A percentile compares a stretch with the other conserved stretches of the same genome.
phyloP scores from a whole-genome alignment of 2,797 vertebrate species.

The Gadopsis marmoratus region DNA sequence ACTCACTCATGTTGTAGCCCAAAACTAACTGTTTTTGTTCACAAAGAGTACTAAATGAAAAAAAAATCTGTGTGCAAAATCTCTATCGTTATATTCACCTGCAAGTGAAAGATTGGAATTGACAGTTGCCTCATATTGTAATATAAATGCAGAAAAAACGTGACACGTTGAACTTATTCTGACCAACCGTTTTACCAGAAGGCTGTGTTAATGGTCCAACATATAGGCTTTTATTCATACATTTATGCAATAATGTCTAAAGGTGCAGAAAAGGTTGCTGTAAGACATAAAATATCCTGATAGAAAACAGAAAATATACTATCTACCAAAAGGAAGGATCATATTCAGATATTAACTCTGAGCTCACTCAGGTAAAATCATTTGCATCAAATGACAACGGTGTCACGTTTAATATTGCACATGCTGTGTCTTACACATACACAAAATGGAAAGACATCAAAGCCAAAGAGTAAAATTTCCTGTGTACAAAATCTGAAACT shows the following conservation, averaged over 20 bases:
- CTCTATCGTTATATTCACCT: conserved; percentile 19
- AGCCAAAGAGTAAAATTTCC: not conserved
- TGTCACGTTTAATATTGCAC: not conserved
- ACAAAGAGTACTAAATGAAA: conserved; percentile 33
- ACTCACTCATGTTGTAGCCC: conserved; percentile 54
- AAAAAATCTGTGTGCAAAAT: conserved; percentile 25
- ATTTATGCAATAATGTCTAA: not conserved
- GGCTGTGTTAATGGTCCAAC: not conserved
- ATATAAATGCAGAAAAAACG: conserved; percentile 5
- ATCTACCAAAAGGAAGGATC: too few relatives aligned
- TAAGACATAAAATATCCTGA: not conserved
- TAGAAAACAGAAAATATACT: too few relatives aligned
- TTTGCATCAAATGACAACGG: not conserved
- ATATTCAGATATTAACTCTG: too few relatives aligned
- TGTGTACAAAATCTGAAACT: not conserved
- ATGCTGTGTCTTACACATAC: not conserved
- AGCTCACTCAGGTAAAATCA: too few relatives aligned
- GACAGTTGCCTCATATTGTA: not conserved
- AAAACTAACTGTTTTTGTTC: conserved; percentile 47
- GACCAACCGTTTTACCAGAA: not conserved
- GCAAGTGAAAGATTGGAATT: conserved; percentile 9
- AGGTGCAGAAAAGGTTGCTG: not conserved
- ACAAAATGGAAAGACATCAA: not conserved
- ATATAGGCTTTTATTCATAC: not conserved
- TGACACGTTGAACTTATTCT: not conserved